Conservation (phyloP, 2,888 invertebrate genomes). For the Drosophila aldrichi region DNA sequence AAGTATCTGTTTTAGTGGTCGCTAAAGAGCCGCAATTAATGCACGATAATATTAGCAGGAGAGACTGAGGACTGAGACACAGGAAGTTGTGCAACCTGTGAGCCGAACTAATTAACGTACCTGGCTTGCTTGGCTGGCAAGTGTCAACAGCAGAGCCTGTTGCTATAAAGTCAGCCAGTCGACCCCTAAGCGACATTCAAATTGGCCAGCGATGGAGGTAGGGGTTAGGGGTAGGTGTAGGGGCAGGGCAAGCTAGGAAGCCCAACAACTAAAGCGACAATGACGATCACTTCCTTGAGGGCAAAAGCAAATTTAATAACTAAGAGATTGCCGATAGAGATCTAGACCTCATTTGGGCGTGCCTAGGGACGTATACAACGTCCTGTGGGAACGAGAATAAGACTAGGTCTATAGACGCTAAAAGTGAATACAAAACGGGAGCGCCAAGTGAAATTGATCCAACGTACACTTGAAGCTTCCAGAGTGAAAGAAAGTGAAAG, state of each 20-base stretch:
- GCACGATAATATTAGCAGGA: constrained; percentile 22
- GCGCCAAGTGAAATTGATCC: neutral
- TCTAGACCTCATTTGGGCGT: constrained; percentile 61
- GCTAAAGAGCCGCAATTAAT: constrained; percentile 76
- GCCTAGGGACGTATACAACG: constrained; percentile 5
- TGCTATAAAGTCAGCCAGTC: constrained; percentile 37
- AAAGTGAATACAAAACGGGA: neutral
- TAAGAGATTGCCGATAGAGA: constrained; percentile 55
- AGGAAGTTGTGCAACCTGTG: constrained; percentile 65
- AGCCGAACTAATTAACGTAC: constrained; percentile 62
- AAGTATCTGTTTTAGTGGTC: constrained; percentile 42
- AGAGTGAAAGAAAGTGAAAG: neutral
- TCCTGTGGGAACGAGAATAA: constrained; percentile 49
- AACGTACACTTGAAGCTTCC: neutral
- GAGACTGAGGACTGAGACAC: constrained; percentile 22
- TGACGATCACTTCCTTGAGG: constrained; percentile 65
- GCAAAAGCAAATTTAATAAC: constrained; percentile 69
- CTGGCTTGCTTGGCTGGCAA: constrained; percentile 49
- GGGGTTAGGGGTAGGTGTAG: neutral
- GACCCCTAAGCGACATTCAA: constrained; percentile 65
- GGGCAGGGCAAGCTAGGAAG: constrained; percentile 20
- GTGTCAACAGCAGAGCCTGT: constrained; percentile 64
- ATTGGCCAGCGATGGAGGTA: constrained; percentile 39
- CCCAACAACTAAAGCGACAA: constrained; percentile 13
- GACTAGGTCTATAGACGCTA: neutral